Base-by-base conservation (phyloP, 2,888 invertebrate genomes). In the Helicoverpa assulta region DNA sequence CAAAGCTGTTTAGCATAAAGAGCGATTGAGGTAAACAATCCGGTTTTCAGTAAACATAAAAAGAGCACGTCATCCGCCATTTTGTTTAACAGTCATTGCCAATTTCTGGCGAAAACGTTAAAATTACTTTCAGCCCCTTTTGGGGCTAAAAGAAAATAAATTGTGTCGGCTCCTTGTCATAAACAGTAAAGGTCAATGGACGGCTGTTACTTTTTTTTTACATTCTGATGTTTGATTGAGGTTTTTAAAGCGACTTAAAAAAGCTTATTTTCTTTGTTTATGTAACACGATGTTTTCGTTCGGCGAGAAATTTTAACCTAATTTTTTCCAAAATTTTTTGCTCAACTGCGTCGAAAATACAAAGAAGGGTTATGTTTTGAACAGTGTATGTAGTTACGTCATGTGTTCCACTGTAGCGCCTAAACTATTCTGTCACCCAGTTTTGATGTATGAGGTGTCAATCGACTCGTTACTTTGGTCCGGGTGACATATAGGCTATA, bases 51-150 rank as follows among this genome's bases (percentile, higher is more conserved):
- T n/a, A 26, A 53, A 73, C 63, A 71, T 56, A 59, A 70, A 63
- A 64, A 57, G 16, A 51, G 51, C 58, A 29, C 59, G 37, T 73
- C 77, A 63, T 60, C 21, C 29, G 43, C 52, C 50, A 67, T 52
- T 53, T 56, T 57, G 57, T 43, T 60, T 47, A 71, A n/a, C 37
- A 55, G 26, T 50, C 43, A 77, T 60, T 71, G 59, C 26, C 72
- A 74, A 77, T 77, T 63, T 77, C 14, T 51, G 63, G 40, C n/a
- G 40, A 56, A 64, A 77, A 71, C 56, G 64, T 55, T 71, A 43
- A 62, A 71, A 56, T 76, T n/a, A 71, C 59, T 70, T 56, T 40
- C 54, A 37, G 37, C 50, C 43, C 56, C 18, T 63, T 56, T 64
- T 50, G 56, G 71, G 47, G 37, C 19, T 3, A 77, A 71, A 12